Base-by-base conservation (phyloP, 2,113 vertebrate genomes). In the Austrofundulus limnaeus region DNA sequence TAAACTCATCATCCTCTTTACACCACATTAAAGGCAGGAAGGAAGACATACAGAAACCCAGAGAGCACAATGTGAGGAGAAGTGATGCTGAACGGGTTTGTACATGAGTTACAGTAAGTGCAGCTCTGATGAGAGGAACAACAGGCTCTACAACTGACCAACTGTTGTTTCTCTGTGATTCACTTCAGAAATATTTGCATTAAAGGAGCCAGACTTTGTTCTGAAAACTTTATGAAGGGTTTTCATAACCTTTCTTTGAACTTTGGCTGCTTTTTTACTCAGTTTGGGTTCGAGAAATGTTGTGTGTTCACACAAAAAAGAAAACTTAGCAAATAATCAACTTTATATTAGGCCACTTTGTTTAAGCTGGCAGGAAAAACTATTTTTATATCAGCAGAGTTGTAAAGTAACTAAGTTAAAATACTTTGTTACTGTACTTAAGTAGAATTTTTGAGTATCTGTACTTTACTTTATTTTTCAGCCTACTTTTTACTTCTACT, bases 1-100 rank as follows among this genome's bases (percentile, higher is more conserved):
- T 87, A 84, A 96, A 95, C 89, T 92, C 81, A 92, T 94, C 94
- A 74, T 94, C 92, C 75, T 96, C 95, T 95, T 93, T 89, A 88
- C 75, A 82, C 91, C 93, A 90, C 83, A 86, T 73, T 71, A 78
- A 66, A 62, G 61, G 60, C 61, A 62, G 52, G 68, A 50, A 54
- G 28, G 52, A 73, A 62, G 69, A 78, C 51, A 82, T 61, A 80
- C 77, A 78, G 34, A 83, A 70, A 84, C 47, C 78, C 80, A 90
- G 38, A 79, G 54, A 73, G 25, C 31, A 80, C 56, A 83, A 75
- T 15, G 66, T 66, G 76, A 83, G 64, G 46, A 50, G 31, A 61
- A 31, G 15, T 54, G 63, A 77, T 48, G 42, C 41, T 47, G 46
- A 59, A 31, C 39, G 54, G 23, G 56, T 34, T 34, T 55, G 23